A percentile compares a stretch with the other conserved stretches of the same genome.
Evolutionary conservation across 1,140 invertebrate species (phyloP).

Genomic region (Micrasema minimum): DNA sequence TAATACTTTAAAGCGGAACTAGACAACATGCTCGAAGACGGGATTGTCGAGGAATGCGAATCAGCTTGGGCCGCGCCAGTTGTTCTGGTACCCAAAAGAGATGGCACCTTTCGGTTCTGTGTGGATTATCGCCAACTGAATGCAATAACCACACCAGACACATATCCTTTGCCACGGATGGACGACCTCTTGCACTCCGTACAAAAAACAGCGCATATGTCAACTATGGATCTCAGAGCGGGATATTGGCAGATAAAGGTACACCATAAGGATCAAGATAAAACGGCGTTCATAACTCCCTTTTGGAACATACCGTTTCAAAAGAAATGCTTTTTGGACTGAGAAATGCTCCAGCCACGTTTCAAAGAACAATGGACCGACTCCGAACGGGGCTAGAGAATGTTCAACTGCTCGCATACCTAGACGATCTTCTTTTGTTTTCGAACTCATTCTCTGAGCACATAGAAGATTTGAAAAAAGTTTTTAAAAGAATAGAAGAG

Average conservation of each 20-base stretch:
- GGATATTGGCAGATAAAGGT: constrained; percentile 60
- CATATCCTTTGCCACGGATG: constrained; percentile 62
- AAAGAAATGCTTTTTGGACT: constrained; percentile 60
- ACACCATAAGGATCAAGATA: constrained; percentile 53
- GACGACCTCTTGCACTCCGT: constrained; percentile 60
- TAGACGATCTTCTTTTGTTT: constrained; percentile 62
- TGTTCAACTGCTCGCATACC: constrained; percentile 57
- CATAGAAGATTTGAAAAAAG: too few species aligned
- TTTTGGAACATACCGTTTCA: constrained; percentile 59
- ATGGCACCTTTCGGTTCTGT: constrained; percentile 56
- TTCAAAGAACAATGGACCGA: constrained; percentile 57
- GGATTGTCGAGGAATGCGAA: constrained; percentile 57
- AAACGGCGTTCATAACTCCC: constrained; percentile 62
- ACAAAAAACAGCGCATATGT: constrained; percentile 55
- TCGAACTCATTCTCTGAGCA: constrained; percentile 58
- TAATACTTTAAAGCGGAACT: constrained; percentile 48
- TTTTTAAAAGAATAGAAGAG: constrained; percentile 54
- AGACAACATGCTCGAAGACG: constrained; percentile 54
- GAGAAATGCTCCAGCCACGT: constrained; percentile 63
- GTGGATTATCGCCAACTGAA: constrained; percentile 59
- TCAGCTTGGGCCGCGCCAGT: constrained; percentile 58
- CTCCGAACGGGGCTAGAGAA: constrained; percentile 52
- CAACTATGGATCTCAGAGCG: constrained; percentile 57
- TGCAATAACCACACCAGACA: constrained; percentile 55
- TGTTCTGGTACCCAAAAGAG: constrained; percentile 58